Evolutionary conservation across 2,113 vertebrate species (phyloP), one percentile per base, ranked within the genome.

Genomic region (Rhea pennata): DNA sequence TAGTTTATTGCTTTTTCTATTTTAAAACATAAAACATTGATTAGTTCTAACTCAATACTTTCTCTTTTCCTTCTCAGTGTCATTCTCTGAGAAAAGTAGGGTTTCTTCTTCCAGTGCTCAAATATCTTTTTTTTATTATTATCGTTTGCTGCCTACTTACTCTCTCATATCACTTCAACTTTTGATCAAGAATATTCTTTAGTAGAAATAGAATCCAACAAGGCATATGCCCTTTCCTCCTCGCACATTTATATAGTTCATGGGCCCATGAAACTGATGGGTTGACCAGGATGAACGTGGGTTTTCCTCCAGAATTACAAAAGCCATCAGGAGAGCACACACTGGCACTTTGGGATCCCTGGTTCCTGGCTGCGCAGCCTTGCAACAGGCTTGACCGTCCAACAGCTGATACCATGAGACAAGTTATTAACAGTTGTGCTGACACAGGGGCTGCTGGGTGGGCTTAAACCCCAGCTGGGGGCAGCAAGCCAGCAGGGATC

Each of bases 281-380:
- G 1, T 1, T 69, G 9, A 9, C 39, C 53, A 6, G 12, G 16
- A 48, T 44, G 67, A 40, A 40, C 4, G 4, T 0, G 1, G 4
- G 5, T 58, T 53, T 33, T 5, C 23, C n/a, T 14, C 72, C 1
- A 76, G 13, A 76, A 8, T 24, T 42, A 15, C 22, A 23, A 19
- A 67, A 78, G 75, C 6, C 10, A 53, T 6, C 42, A 87, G 33
- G 15, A 71, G 27, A 71, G 20, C 46, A 21, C 2, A 5, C 54
- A 31, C 15, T 6, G 5, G 24, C 36, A 51, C 27, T 64, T 56
- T 26, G 44, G 2, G 15, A 5, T 16, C 6, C 29, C n/a, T 80
- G 11, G 3, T 3, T 91, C 42, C 59, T 12, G 27, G 7, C 15
- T 40, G 70, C 54, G 40, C 61, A 66, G 27, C 46, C 66, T 51